These are phyloP conservation scores for Pelosia muscerda DNA, from an alignment of 2,888 invertebrate genomes.

Conservation along the genomic window DNA sequence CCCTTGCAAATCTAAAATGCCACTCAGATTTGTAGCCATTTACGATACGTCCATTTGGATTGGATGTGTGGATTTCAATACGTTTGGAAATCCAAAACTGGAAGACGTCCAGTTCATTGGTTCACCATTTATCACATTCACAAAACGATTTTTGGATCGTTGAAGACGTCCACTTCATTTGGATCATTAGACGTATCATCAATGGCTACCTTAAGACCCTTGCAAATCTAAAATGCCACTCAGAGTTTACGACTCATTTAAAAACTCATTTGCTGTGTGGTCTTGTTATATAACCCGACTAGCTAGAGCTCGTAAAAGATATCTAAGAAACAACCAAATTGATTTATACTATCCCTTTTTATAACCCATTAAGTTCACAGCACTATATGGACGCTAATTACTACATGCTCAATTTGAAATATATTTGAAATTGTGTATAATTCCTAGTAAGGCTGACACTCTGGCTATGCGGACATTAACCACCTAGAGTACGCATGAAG, in stretches of 20 bases:
- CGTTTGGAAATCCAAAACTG: too few relatives aligned
- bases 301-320: not conserved
- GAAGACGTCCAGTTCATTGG: too few relatives aligned
- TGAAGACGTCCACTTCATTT: too few relatives aligned
- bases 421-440: not conserved
- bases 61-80: too few relatives aligned
- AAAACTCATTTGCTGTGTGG: slow-evolving; percentile 14
- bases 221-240: not conserved
- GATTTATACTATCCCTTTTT: not conserved
- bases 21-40: not conserved
- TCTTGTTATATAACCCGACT: slow-evolving; percentile 11
- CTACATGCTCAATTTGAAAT: not conserved
- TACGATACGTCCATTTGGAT: too few relatives aligned
- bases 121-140: too few relatives aligned
- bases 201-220: too few relatives aligned
- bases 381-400: not conserved
- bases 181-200: too few relatives aligned
- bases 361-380: not conserved
- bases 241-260: slow-evolving; percentile 18
- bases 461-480: too few relatives aligned
- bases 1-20: not conserved
- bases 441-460: too few relatives aligned
- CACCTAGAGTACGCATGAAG: too few relatives aligned
- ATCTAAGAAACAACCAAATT: not conserved
- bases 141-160: too few relatives aligned